These are phyloP conservation scores for Keiferia lycopersicella DNA, from an alignment of 2,888 invertebrate species.

Conservation along the genomic window DNA sequence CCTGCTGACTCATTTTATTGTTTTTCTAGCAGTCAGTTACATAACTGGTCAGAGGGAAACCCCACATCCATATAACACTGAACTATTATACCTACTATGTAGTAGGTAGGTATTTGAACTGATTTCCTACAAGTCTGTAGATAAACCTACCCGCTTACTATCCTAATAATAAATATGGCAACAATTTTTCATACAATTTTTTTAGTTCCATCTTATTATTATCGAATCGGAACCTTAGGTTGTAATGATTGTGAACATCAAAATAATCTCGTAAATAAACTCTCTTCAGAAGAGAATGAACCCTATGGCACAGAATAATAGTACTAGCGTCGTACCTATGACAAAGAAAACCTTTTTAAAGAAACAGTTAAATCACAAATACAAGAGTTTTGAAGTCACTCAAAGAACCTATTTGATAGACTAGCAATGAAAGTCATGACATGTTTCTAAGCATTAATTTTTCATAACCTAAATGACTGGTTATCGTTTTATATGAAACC, in stretches of 20 bases:
- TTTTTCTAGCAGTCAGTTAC: not conserved
- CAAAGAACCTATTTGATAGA: not conserved
- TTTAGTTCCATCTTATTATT: not conserved
- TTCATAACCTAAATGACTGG: conserved; percentile 6
- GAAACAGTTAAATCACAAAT: too few species aligned
- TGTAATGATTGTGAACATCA: too few species aligned
- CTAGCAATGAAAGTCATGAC: conserved; percentile 4
- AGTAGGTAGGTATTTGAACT: too few species aligned
- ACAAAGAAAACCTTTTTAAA: too few species aligned
- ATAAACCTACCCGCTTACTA: not conserved
- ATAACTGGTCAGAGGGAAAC: conserved; percentile 1
- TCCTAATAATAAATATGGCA: not conserved
- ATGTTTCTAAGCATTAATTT: not conserved
- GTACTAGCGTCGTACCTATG: too few species aligned
- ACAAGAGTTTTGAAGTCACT: not conserved
- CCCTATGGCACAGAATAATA: too few species aligned
- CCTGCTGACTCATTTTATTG: not conserved
- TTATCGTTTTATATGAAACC: not conserved
- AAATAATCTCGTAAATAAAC: too few species aligned
- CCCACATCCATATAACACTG: not conserved
- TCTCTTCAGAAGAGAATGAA: too few species aligned
- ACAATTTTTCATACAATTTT: too few species aligned
- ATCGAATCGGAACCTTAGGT: too few species aligned
- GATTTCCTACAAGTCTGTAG: not conserved
- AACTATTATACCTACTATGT: too few species aligned